Evolutionary conservation across 2,113 vertebrate genomes (phyloP), one percentile per base, ranked within the genome.

Genomic region (Gallinago paraguaiae): DNA sequence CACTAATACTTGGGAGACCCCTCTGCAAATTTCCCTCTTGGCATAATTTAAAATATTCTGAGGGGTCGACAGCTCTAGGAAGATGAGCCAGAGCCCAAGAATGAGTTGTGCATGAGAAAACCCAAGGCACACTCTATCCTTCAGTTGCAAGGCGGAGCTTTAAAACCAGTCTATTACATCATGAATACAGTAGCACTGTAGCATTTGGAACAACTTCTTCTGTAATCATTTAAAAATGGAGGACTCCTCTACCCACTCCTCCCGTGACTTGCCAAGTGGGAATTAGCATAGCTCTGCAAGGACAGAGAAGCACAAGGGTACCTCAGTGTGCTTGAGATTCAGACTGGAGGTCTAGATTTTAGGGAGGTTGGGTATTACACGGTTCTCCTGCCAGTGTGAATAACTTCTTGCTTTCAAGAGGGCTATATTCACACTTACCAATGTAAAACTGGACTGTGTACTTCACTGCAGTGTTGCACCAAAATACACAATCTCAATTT

Each of bases 1-100:
- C 23, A 43, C 4, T 24, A 75, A 27, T 39, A 33, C 14, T 78
- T 30, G 30, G n/a, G 20, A 75, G 17, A 53, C 0, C 0, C 1
- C 1, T n/a, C 7, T 57, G 27, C 48, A 88, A 20, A 39, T 72
- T 68, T 87, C 8, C 8, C 28, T 74, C 65, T 33, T 82, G 35
- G 27, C 14, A 85, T 79, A 64, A 76, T 48, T 68, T 86, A 75
- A 83, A 84, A 56, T 33, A 93, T 10, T 8, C 10, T 7, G 5
- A 71, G 31, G 6, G 27, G 11, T 0, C 2, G 5, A 57, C 33
- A 81, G 24, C 6, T 41, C 33, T 48, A 79, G 35, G 17, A 78
- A 92, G 81, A 71, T 0, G 7, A 84, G 2, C 20, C 56, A 84
- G 80, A 88, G 3, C 6, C 30, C 27, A 50, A 3, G 28, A 48